Base-by-base conservation (phyloP, 2,888 invertebrate genomes). In the Abscondita cerata region DNA sequence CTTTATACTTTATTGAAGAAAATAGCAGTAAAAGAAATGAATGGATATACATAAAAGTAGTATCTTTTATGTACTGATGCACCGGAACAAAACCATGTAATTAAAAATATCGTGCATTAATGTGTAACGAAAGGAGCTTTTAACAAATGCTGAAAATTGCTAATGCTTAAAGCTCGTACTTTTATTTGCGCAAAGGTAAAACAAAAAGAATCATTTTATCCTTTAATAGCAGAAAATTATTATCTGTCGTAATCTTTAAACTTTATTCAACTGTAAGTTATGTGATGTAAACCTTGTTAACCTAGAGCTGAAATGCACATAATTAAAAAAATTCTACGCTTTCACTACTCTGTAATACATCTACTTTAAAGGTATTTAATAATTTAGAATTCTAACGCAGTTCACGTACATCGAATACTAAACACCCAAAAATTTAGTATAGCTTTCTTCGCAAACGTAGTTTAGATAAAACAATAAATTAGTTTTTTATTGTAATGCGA, bases 71-170 rank as follows among this genome's bases (percentile, higher is more conserved):
- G 36, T 55, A 47, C 36, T 36, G 55, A 47, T 47, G 55, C 55
- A 46, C 47, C 25, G 12, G 36, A 48, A 57, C 50, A 50, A 57
- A 38, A 50, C 50, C 25, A 9, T 16, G 51, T 50, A 33, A 57
- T 16, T 40, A 16, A 57, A 16, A 15, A 40, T 25, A 19, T 50
- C 41, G 20, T 44, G 40, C 15, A 51, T 8, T 25, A 50, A 25
- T 11, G 13, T 36, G 55, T 48, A 50, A 44, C 40, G 51, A 57
- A 57, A 57, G 50, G 31, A 33, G 33, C 18, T 51, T 56, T 51
- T 33, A 48, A 57, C 57, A 57, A n/a, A 51, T 57, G 41, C 41
- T 51, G 33, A 34, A 55, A 46, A 55, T 55, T 46, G 55, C 36
- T 55, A 55, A 47, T 13, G 25, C 6, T 25, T 25, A 25, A 25